These are phyloP conservation scores for human DNA, from an alignment of 2,113 vertebrate species.

Conservation along the genomic window DNA sequence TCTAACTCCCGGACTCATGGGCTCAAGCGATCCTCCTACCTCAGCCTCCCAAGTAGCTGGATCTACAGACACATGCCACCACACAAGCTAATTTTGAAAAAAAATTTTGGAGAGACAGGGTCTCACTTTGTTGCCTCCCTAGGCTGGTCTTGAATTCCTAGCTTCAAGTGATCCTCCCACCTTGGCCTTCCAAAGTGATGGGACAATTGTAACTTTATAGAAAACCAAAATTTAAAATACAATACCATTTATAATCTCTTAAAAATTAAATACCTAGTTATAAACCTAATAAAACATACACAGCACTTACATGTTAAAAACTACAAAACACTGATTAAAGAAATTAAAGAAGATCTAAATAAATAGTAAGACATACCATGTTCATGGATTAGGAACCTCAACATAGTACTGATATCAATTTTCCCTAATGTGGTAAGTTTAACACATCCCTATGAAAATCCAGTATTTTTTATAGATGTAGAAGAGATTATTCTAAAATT, in stretches of 20 bases:
- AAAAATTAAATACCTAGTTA: neutral
- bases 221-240: constrained; percentile 32
- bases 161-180: too few relatives aligned
- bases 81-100: too few relatives aligned
- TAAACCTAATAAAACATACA: constrained; percentile 21
- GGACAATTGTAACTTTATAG: neutral
- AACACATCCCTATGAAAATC: neutral
- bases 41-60: too few relatives aligned
- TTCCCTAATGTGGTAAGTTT: neutral
- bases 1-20: too few relatives aligned
- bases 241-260: neutral
- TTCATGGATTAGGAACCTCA: neutral
- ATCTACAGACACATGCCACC: too few relatives aligned
- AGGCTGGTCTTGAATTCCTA: too few relatives aligned
- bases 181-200: too few relatives aligned
- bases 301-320: neutral
- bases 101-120: too few relatives aligned
- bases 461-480: neutral
- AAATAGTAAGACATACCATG: neutral
- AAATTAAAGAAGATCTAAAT: constrained; percentile 3
- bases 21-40: too few relatives aligned
- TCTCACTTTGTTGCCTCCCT: too few relatives aligned
- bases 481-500: constrained; percentile 22
- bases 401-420: neutral
- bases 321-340: neutral